A percentile compares a stretch with the other conserved stretches of the same genome.
Conservation (phyloP, 2,888 invertebrate genomes). For the Campopleginae sp. region DNA sequence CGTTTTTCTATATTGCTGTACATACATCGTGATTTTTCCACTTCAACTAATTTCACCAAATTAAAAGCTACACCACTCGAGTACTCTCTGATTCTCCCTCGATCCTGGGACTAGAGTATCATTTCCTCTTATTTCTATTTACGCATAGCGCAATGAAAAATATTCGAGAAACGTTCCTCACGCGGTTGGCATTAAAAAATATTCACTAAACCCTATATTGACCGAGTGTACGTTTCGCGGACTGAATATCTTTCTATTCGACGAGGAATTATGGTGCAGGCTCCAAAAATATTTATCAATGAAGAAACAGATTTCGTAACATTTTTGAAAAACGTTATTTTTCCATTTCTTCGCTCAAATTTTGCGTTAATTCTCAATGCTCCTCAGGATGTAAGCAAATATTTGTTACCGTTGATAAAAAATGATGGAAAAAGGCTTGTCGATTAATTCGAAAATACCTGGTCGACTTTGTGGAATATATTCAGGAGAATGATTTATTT, state of each 20-base stretch:
- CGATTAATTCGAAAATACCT: not conserved
- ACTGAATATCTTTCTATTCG: not conserved
- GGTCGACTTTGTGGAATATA: not conserved
- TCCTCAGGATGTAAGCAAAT: not conserved
- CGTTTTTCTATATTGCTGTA: conserved; percentile 52
- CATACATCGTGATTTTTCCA: conserved; percentile 23
- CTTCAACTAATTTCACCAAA: not conserved
- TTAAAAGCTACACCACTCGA: conserved; percentile 7
- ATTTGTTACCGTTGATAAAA: not conserved
- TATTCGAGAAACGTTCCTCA: not conserved
- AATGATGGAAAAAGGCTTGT: not conserved
- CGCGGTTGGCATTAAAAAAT: not conserved
- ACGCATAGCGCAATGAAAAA: conserved; percentile 49
- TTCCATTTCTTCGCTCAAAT: not conserved
- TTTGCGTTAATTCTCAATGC: not conserved
- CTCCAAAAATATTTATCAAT: not conserved
- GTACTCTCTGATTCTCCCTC: conserved; percentile 3
- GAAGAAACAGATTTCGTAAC: not conserved
- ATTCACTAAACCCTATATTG: not conserved
- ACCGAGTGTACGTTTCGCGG: not conserved
- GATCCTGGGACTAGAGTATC: not conserved
- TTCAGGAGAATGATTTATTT: not conserved
- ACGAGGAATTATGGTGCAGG: not conserved
- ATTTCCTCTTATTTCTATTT: not conserved
- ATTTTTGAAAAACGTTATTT: not conserved